A percentile compares a stretch with the other conserved stretches of the same genome.
Evolutionary conservation across 2,113 vertebrate genomes (phyloP).

Genomic region (Aviceda subcristata): DNA sequence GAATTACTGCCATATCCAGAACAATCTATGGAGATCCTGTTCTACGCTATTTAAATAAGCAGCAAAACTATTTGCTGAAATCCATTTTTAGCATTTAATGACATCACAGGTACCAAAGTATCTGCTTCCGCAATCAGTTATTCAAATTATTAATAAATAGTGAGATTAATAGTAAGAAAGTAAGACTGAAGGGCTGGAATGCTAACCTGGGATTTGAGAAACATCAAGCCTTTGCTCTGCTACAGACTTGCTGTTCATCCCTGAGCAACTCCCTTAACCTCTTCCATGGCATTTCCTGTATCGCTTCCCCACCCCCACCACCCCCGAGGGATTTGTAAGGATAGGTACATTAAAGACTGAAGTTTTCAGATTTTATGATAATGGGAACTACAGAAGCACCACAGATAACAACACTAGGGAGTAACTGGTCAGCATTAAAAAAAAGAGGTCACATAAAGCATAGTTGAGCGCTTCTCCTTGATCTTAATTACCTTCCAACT

Average conservation of each 20-base stretch:
- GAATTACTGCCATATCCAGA: background rate
- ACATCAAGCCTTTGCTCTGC: background rate
- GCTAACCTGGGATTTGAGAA: background rate
- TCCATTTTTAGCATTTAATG: background rate
- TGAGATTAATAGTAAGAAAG: background rate
- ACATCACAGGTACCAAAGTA: background rate
- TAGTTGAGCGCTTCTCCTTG: background rate
- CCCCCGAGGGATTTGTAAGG: background rate
- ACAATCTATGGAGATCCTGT: background rate
- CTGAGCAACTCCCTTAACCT: background rate
- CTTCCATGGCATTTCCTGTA: background rate
- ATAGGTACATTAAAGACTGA: background rate
- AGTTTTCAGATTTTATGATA: background rate
- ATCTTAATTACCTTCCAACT: constrained; percentile 4
- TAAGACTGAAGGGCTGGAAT: background rate
- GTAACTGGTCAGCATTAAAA: background rate
- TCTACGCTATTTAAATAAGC: background rate
- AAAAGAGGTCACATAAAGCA: background rate
- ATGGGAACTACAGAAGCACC: background rate
- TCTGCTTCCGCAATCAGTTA: background rate
- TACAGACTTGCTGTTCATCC: background rate
- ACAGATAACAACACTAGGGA: background rate
- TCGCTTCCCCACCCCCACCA: background rate
- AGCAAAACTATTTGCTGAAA: background rate
- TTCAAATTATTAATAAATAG: background rate